These are phyloP conservation scores for Ennomos quercinarius DNA, from an alignment of 2,888 invertebrate species.

Conservation along the genomic window DNA sequence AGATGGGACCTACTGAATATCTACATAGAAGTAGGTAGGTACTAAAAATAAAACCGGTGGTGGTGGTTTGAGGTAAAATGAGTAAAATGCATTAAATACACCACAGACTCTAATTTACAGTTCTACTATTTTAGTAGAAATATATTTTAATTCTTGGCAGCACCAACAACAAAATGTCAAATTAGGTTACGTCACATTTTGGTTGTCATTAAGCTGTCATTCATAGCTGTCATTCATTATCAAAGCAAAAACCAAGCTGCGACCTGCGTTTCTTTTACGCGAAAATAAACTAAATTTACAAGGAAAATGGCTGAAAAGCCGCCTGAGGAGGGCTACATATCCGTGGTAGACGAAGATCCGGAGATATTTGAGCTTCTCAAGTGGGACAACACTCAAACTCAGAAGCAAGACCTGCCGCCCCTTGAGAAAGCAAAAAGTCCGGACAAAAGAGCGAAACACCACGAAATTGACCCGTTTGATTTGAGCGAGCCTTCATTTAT, in stretches of 20 bases:
- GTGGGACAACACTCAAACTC: constrained; percentile 76
- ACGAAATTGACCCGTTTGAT: constrained; percentile 73
- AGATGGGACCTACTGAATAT: no score
- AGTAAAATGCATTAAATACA: no score
- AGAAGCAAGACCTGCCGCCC: constrained; percentile 57
- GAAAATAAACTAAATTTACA: constrained; percentile 56
- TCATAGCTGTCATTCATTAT: constrained; percentile 37
- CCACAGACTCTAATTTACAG: no score
- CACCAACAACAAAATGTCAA: constrained; percentile 4
- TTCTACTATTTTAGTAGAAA: not conserved
- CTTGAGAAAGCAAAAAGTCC: constrained; percentile 70
- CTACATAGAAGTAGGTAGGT: no score
- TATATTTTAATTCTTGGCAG: not conserved
- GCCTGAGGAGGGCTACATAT: constrained; percentile 78
- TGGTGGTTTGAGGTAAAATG: no score
- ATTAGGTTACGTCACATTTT: constrained; percentile 47
- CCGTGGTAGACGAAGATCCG: constrained; percentile 78
- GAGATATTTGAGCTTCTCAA: constrained; percentile 78
- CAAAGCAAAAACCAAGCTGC: constrained; percentile 54
- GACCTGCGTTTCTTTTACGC: constrained; percentile 59
- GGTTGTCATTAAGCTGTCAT: not conserved
- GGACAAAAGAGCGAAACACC: constrained; percentile 68
- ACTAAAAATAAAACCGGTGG: no score
- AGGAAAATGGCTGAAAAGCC: constrained; percentile 77
- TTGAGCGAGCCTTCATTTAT: constrained; percentile 69